Base-by-base conservation (phyloP, 2,888 invertebrate species). In the Dynastes hyllus region DNA sequence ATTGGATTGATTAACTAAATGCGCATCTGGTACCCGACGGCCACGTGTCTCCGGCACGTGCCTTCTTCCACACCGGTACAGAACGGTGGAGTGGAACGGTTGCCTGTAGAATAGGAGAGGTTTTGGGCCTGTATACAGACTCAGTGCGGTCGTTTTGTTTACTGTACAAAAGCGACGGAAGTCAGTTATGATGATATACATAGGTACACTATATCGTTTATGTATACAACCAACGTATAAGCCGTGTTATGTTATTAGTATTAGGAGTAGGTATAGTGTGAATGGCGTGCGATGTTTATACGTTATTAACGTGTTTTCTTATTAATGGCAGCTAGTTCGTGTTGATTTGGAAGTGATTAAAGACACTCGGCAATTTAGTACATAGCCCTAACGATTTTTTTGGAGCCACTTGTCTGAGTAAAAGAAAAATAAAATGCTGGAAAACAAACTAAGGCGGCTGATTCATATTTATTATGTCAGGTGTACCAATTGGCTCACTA, bases 1-100 rank as follows among this genome's bases (percentile, higher is more conserved):
- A 71, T 78, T 71, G 51, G 78, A 63, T 71, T 78, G 71, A 78
- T 78, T 78, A 78, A 71, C 78, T 70, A 63, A 78, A 71, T 71
- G 70, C 78, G 45, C 78, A 78, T 78, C 78, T 78, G 78, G 71
- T 61, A 51, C 29, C 29, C 77, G 77, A 40, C 11, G 55, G 77
- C 63, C 78, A 78, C 67, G 78, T 71, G 78, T 29, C 29, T 45
- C 45, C 9, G 37, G 61, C 78, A 78, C 78, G 78, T 78, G 78
- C 78, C 53, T 61, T 63, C 50, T 78, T 70, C 63, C 71, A 45
- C 61, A 32, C 51, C 67, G n/a, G 51, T 16, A 37, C 0, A 37
- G 65, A 32, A 13, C 32, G 65, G 29, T 61, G 45, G 45, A 45
- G 45, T 45, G 45, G 45, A 45, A 45, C 45, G 45, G 45, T 2